A percentile compares a stretch with the other conserved stretches of the same genome.
Conservation (phyloP, 1,140 invertebrate species). For the Pogonomyrmex barbatus region DNA sequence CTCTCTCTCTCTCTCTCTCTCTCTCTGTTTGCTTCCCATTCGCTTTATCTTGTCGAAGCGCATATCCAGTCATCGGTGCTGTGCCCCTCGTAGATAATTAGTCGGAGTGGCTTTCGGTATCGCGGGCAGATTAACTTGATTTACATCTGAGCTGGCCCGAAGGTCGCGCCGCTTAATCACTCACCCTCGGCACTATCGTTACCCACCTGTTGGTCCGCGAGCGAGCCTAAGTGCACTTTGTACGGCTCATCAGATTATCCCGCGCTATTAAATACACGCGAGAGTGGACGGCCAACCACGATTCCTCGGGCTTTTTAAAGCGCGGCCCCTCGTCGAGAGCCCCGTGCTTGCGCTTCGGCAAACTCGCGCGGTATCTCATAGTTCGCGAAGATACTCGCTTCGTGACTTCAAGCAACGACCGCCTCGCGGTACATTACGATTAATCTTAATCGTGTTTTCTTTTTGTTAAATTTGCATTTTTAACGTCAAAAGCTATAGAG, state of each 20-base stretch:
- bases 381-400: slow-evolving; percentile 18
- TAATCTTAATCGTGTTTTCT: slow-evolving; percentile 1
- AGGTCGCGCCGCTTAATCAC: slow-evolving; percentile 67
- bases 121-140: slow-evolving; percentile 66
- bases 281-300: slow-evolving; percentile 40
- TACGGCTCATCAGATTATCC: slow-evolving; percentile 62
- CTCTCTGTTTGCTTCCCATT: neutral
- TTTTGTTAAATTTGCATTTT: neutral
- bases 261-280: slow-evolving; percentile 64
- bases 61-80: slow-evolving; percentile 47
- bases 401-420: slow-evolving; percentile 12
- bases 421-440: neutral
- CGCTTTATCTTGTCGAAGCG: slow-evolving; percentile 30
- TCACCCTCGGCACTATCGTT: slow-evolving; percentile 65
- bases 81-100: slow-evolving; percentile 61
- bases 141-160: slow-evolving; percentile 65
- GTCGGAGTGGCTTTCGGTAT: slow-evolving; percentile 66
- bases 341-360: slow-evolving; percentile 12
- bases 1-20: neutral
- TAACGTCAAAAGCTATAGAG: neutral
- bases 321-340: neutral
- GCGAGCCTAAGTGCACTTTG: slow-evolving; percentile 60
- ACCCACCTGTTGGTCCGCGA: slow-evolving; percentile 65
- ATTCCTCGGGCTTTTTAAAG: slow-evolving; percentile 47
- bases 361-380: slow-evolving; percentile 44